Evolutionary conservation across 2,113 vertebrate genomes (phyloP).

Genomic region (Forbesichthys papilliferus): DNA sequence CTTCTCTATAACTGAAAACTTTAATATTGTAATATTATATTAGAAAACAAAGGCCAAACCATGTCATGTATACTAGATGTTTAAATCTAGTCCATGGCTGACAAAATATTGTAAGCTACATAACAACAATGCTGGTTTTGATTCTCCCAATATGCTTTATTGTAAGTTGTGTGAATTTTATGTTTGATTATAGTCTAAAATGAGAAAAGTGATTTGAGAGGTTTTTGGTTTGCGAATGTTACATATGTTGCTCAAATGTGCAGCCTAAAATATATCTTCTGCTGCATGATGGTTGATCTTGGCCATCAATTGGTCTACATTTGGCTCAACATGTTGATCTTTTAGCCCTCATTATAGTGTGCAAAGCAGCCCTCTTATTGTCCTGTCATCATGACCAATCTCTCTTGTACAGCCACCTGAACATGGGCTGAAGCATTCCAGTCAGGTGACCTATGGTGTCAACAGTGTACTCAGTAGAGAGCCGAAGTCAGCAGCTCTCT

Average conservation of each 20-base stretch:
- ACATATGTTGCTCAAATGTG: conserved; percentile 9
- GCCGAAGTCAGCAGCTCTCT: conserved; percentile 61
- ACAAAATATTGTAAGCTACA: not conserved
- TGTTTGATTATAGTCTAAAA: conserved; percentile 25
- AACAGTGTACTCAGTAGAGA: conserved; percentile 59
- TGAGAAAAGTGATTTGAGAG: conserved; percentile 17
- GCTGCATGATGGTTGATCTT: conserved; percentile 21
- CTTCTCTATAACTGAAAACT: too few relatives aligned
- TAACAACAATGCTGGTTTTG: not conserved
- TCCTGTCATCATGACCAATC: conserved; percentile 55
- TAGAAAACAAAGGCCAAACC: too few relatives aligned
- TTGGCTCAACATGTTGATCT: conserved; percentile 32
- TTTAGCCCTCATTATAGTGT: conserved; percentile 58
- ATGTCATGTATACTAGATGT: not conserved
- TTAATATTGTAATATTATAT: too few relatives aligned
- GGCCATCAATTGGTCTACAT: not conserved
- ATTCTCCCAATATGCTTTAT: not conserved
- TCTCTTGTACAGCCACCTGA: conserved; percentile 68
- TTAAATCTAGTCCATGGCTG: not conserved
- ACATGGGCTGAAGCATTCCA: conserved; percentile 62
- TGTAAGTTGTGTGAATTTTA: conserved; percentile 3
- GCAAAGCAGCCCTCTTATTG: conserved; percentile 40
- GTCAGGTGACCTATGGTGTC: conserved; percentile 68
- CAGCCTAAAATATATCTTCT: conserved; percentile 40
- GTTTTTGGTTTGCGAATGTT: conserved; percentile 46